These are phyloP conservation scores for Copsychus sechellarum DNA, from an alignment of 2,113 vertebrate genomes.

Conservation along the genomic window DNA sequence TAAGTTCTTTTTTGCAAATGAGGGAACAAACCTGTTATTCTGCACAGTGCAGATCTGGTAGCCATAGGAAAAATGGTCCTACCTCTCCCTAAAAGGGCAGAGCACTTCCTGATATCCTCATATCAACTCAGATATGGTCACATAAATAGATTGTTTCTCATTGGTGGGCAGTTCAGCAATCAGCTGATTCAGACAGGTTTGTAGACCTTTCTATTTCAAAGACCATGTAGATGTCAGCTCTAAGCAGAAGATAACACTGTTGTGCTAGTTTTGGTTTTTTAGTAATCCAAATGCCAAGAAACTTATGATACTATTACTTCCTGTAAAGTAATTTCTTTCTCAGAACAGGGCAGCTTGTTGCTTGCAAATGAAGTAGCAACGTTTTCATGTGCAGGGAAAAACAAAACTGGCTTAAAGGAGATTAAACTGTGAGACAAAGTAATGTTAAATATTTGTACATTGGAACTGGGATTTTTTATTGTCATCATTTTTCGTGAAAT, in stretches of 20 bases:
- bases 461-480: not conserved
- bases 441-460: not conserved
- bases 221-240: not conserved
- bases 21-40: not conserved
- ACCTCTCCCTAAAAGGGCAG: not conserved
- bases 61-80: not conserved
- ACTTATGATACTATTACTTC: conserved; percentile 28
- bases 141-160: not conserved
- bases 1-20: not conserved
- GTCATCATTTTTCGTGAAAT: not conserved
- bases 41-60: not conserved
- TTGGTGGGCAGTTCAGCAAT: not conserved
- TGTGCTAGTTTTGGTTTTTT: not conserved
- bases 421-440: not conserved
- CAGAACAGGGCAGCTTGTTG: not conserved
- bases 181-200: not conserved
- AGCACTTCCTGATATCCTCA: not conserved
- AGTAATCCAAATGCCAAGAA: not conserved
- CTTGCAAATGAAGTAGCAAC: conserved; percentile 1
- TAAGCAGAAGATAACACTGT: not conserved
- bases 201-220: not conserved
- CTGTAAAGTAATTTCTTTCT: conserved; percentile 31
- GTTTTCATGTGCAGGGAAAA: not conserved
- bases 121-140: not conserved
- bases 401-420: not conserved